Percentiles rank a stretch among this genome's conserved stretches.
Conservation (phyloP, 2,797 vertebrate species). For the Tiaroga cobitis region DNA sequence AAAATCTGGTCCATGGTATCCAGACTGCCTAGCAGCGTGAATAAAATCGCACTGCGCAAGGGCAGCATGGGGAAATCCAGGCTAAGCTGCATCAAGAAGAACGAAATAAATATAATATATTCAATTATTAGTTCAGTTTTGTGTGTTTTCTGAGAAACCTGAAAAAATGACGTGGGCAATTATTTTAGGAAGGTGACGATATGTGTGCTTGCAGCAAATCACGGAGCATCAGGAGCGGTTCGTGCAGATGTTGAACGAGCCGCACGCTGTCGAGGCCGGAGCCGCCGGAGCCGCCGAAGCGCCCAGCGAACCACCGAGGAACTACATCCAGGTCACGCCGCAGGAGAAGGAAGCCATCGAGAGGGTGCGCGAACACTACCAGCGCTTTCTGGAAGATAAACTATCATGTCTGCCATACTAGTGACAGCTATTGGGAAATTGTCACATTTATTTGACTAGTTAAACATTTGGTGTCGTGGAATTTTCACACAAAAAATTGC, state of each 20-base stretch:
- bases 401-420: neutral
- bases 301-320: slow-evolving; percentile 71
- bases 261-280: slow-evolving; percentile 67
- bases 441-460: neutral
- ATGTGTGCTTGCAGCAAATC: slow-evolving; percentile 73
- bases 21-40: no score
- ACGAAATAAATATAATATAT: no score
- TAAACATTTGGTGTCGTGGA: neutral
- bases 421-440: neutral
- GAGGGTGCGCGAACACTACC: slow-evolving; percentile 67
- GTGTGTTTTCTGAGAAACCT: no score
- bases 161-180: no score
- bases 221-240: slow-evolving; percentile 82
- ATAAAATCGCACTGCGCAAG: no score
- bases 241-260: slow-evolving; percentile 83
- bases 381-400: neutral
- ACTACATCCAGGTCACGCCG: slow-evolving; percentile 84
- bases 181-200: neutral
- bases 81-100: no score
- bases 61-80: no score
- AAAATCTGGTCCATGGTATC: no score
- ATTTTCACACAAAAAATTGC: neutral
- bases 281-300: slow-evolving; percentile 70
- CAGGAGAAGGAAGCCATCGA: slow-evolving; percentile 84
- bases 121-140: no score